A percentile compares a stretch with the other conserved stretches of the same genome.
phyloP scores from a whole-genome alignment of 2,888 invertebrate genomes.

The Drosophila bunnanda region DNA sequence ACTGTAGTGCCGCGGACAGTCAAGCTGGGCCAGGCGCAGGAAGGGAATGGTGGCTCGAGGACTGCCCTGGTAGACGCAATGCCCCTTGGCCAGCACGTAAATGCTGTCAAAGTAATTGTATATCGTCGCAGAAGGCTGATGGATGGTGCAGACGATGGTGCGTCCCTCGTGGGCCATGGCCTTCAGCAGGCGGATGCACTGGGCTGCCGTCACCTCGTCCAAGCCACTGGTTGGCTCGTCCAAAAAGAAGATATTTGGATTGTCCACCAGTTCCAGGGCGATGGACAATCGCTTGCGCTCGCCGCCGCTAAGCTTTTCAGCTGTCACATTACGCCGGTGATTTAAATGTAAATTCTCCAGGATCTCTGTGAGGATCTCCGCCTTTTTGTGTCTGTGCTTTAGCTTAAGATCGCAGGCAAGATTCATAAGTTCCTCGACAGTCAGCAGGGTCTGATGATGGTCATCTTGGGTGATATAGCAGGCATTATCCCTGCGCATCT shows the following conservation, averaged over 20 bases:
- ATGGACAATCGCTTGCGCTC: constrained; percentile 92
- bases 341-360: constrained; percentile 82
- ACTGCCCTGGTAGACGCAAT: constrained; percentile 88
- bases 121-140: constrained; percentile 89
- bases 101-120: constrained; percentile 88
- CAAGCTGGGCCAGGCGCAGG: constrained; percentile 86
- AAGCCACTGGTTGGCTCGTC: constrained; percentile 92
- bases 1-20: constrained; percentile 88
- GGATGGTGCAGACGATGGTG: constrained; percentile 89
- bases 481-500: constrained; percentile 90
- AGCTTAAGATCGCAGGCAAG: constrained; percentile 91
- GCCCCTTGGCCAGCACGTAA: constrained; percentile 88
- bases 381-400: constrained; percentile 73
- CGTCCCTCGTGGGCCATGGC: constrained; percentile 87
- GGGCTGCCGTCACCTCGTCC: constrained; percentile 88
- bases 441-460: constrained; percentile 89
- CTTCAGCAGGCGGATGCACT: constrained; percentile 87
- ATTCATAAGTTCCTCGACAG: constrained; percentile 91
- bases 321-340: constrained; percentile 82
- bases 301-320: constrained; percentile 89
- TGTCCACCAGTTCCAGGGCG: constrained; percentile 92
- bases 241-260: constrained; percentile 93
- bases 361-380: constrained; percentile 81
- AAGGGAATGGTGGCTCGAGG: constrained; percentile 87
- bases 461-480: constrained; percentile 94